Conservation (phyloP, 64 coral and sea anemone species). For the Porites lutea region DNA sequence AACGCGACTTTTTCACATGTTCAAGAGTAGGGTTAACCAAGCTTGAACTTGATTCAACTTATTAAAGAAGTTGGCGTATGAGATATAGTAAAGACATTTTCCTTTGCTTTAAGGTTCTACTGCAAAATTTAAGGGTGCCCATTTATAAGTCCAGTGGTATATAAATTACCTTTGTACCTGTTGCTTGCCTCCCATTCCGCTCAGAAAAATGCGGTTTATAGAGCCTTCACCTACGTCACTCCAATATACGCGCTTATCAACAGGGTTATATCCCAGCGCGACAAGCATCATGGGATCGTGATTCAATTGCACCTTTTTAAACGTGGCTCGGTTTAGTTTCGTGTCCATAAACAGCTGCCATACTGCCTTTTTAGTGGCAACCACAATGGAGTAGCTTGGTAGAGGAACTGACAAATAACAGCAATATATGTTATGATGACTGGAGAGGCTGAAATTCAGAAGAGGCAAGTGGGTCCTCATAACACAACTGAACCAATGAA, state of each 20-base stretch:
- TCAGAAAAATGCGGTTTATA: constrained; percentile 75
- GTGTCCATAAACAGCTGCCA: constrained; percentile 71
- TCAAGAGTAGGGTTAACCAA: no score
- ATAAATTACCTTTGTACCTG: constrained; percentile 41
- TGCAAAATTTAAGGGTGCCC: no score
- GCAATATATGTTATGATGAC: background rate
- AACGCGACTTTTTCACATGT: no score
- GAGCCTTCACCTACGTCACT: constrained; percentile 39
- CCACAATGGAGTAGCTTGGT: constrained; percentile 65
- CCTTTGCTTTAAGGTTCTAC: no score
- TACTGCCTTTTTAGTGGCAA: constrained; percentile 61
- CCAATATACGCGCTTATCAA: constrained; percentile 87
- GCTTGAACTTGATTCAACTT: no score
- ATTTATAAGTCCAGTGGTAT: no score
- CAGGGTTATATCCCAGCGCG: constrained; percentile 76
- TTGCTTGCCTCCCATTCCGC: constrained; percentile 62
- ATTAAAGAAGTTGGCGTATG: no score
- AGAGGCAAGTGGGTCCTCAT: no score
- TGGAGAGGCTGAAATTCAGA: no score
- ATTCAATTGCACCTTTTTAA: constrained; percentile 28
- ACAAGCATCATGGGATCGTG: constrained; percentile 60
- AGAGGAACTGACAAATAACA: constrained; percentile 42
- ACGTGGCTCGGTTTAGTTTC: constrained; percentile 28
- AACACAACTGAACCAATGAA: no score
- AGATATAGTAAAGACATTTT: no score